Evolutionary conservation across 2,113 vertebrate species (phyloP), one percentile per base, ranked within the genome.

Genomic region (Nesogale talazaci): DNA sequence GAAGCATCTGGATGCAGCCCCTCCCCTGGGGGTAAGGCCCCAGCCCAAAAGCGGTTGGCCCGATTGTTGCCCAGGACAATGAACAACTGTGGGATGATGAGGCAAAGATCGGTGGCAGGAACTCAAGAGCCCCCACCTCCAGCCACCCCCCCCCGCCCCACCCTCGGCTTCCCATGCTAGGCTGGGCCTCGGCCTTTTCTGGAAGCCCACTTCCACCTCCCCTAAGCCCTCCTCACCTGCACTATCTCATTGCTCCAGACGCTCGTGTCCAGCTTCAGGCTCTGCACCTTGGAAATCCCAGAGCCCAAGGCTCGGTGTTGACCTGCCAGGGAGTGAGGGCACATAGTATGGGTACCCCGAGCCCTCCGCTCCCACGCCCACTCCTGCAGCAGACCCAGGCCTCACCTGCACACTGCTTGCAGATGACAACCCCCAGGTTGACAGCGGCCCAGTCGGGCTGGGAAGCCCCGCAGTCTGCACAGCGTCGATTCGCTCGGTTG

Each of bases 401-500:
- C 88, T 95, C 42, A 98, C 99, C 99, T 98, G 99, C 99, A 36
- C 99, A 99, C 96, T 99, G 99, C 97, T 99, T 99, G 98, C 99
- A 99, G 98, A 99, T 99, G 95, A 99, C 98, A 90, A 99, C 99
- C 2, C 99, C 99, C 90, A 99, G 98, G 97, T 99, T 99, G 98
- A 99, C 99, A 90, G 99, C 99, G 1, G 99, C 99, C 99, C 99
- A 99, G 98, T 99, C 99, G 0, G 99, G 99, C 93, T 98, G 99
- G 61, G 95, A 97, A 87, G 99, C 98, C 92, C 98, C 98, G 92
- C 99, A 99, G 97, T 99, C 99, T 0, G 99, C 99, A 36, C 99
- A 99, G 27, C 95, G 96, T 94, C 98, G 98, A 97, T 99, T 99
- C 85, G 98, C 99, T 88, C 99, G 98, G 98, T 99, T 99, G 94